These are phyloP conservation scores for Orthosia gracilis DNA, from an alignment of 2,888 invertebrate genomes.

Conservation along the genomic window DNA sequence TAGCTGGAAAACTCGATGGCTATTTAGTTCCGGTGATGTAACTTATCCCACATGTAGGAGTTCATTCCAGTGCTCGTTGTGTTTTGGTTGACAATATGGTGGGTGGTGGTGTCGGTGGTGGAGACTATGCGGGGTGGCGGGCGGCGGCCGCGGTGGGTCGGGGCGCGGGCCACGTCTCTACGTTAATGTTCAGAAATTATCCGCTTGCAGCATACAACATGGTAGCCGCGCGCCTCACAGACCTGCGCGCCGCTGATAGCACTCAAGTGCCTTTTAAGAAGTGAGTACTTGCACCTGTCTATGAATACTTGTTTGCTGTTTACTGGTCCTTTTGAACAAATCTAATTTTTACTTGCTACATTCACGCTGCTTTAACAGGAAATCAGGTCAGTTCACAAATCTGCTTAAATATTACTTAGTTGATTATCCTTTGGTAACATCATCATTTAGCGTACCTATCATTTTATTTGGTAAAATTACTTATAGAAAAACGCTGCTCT, in stretches of 20 bases:
- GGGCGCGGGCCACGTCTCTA: constrained; percentile 77
- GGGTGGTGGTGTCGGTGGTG: constrained; percentile 83
- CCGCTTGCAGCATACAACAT: constrained; percentile 98
- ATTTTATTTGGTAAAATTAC: background rate
- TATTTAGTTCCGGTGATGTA: background rate
- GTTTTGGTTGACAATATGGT: constrained; percentile 90
- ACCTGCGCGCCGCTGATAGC: constrained; percentile 98
- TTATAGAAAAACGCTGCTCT: background rate
- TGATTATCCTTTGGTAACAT: background rate
- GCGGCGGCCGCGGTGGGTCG: constrained; percentile 68
- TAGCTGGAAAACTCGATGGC: background rate
- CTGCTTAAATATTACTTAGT: background rate
- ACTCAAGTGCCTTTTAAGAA: constrained; percentile 99
- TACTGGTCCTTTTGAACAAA: background rate
- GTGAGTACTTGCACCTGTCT: constrained; percentile 92
- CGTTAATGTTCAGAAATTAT: constrained; percentile 92
- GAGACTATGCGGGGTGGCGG: constrained; percentile 73
- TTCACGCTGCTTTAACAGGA: constrained; percentile 79
- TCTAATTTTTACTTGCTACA: constrained; percentile 52
- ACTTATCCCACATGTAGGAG: background rate
- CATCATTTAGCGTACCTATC: background rate
- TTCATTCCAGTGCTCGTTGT: constrained; percentile 69
- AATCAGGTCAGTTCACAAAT: constrained; percentile 83
- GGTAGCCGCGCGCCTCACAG: constrained; percentile 99
- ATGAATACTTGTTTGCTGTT: background rate